These are phyloP conservation scores for Aphis gossypii DNA, from an alignment of 1,140 invertebrate genomes.

Conservation along the genomic window DNA sequence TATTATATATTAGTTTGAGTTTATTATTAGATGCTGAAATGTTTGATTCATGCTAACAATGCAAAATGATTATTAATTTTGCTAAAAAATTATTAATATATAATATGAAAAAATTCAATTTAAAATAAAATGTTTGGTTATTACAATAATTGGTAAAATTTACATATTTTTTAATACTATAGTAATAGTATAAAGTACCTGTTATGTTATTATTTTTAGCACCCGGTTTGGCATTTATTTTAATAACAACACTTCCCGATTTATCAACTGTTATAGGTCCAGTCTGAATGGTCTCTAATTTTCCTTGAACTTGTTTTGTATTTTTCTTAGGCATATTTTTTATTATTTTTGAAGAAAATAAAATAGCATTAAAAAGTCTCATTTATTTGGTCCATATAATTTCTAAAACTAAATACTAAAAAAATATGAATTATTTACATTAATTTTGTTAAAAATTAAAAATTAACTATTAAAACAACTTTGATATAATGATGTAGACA, in stretches of 20 bases:
- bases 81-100: not conserved
- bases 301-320: not conserved
- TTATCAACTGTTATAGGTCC: conserved; percentile 68
- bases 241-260: conserved; percentile 71
- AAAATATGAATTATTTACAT: not conserved
- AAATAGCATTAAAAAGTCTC: not conserved
- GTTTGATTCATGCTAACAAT: too few species aligned
- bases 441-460: not conserved
- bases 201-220: conserved; percentile 77
- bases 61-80: too few species aligned
- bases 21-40: too few species aligned
- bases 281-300: not conserved
- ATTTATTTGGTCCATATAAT: not conserved
- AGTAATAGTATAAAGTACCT: conserved; percentile 63
- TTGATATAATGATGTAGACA: not conserved
- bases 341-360: not conserved
- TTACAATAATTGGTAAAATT: not conserved
- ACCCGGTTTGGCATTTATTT: conserved; percentile 79
- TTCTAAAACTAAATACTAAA: not conserved
- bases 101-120: not conserved
- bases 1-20: not conserved
- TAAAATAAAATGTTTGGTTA: not conserved
- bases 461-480: too few species aligned
- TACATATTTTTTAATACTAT: not conserved
- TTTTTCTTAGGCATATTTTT: conserved; percentile 44